Base-by-base conservation (phyloP, 2,113 vertebrate genomes). In the Lophura nycthemera region DNA sequence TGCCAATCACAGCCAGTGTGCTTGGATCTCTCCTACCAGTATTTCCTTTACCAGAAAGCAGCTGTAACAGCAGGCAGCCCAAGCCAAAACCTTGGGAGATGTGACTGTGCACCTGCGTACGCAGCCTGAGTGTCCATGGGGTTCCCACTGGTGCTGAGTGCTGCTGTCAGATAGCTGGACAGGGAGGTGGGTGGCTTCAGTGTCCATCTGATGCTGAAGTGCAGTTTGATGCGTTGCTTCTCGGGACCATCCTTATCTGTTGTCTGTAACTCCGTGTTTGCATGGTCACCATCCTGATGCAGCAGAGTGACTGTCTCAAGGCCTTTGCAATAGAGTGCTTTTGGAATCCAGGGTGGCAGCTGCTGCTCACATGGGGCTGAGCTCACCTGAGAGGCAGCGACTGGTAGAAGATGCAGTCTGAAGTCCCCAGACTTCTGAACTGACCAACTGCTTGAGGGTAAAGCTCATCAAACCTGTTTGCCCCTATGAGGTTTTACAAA, bases 41-140 rank as follows among this genome's bases (percentile, higher is more conserved):
- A 32, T 45, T 38, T 36, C 38, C 34, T 48, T 61, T 13, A 14
- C 36, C 19, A 43, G 61, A 71, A 81, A 20, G 79, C 29, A 72
- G 12, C 47, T 77, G 47, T 19, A 32, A 21, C 1, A 56, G 38
- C 6, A 67, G 32, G 30, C 27, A 57, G 42, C 29, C 43, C 27
- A 61, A 34, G 27, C n/a, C 12, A 34, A 38, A 70, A 83, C 13
- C 25, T 9, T 1, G 24, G 17, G 29, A 56, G 30, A 18, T 5
- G 56, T 47, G 38, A 4, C 19, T n/a, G 8, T 1, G 1, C 4
- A 1, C 8, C 13, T 19, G 19, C 47, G 70, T 47, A 3, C 16
- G 17, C 11, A 27, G 47, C 30, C 17, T 6, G 64, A n/a, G 6
- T 7, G 13, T 20, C 2, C 0, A 0, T 1, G 8, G 18, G 63